These are phyloP conservation scores for Diadophis punctatus DNA, from an alignment of 2,113 vertebrate genomes.

Conservation along the genomic window DNA sequence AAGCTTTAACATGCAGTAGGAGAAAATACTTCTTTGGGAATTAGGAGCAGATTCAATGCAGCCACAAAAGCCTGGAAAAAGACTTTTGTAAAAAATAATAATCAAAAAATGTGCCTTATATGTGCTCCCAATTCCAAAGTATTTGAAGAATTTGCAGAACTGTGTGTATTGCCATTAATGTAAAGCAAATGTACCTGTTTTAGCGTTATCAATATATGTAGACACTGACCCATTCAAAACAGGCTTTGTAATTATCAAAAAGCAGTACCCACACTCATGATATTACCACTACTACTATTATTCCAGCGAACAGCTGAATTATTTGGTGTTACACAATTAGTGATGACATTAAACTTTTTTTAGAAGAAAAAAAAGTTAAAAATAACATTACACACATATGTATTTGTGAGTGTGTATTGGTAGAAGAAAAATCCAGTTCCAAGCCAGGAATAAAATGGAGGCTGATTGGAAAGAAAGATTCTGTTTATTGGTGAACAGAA, in stretches of 20 bases:
- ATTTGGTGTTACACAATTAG: not conserved
- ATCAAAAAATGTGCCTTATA: too few relatives aligned
- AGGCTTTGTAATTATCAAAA: not conserved
- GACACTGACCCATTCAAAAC: not conserved
- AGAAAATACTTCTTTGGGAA: not conserved
- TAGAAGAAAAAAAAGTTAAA: not conserved
- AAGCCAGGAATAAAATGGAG: too few relatives aligned
- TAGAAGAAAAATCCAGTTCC: too few relatives aligned
- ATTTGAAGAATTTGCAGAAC: not conserved
- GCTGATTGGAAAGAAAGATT: too few relatives aligned
- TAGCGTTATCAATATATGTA: not conserved
- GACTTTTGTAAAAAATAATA: not conserved
- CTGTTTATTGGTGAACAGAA: too few relatives aligned
- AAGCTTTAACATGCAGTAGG: not conserved
- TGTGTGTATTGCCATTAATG: not conserved
- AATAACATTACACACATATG: not conserved
- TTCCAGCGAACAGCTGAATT: not conserved
- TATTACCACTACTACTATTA: not conserved
- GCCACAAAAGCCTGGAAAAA: not conserved
- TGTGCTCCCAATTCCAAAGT: not conserved
- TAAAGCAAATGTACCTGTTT: not conserved
- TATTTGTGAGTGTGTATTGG: not conserved
- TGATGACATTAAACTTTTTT: not conserved
- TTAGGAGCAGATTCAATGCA: not conserved
- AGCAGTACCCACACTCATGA: not conserved